Evolutionary conservation across 2,113 vertebrate genomes (phyloP), one percentile per base, ranked within the genome.

Genomic region (Forbesichthys agassizii): DNA sequence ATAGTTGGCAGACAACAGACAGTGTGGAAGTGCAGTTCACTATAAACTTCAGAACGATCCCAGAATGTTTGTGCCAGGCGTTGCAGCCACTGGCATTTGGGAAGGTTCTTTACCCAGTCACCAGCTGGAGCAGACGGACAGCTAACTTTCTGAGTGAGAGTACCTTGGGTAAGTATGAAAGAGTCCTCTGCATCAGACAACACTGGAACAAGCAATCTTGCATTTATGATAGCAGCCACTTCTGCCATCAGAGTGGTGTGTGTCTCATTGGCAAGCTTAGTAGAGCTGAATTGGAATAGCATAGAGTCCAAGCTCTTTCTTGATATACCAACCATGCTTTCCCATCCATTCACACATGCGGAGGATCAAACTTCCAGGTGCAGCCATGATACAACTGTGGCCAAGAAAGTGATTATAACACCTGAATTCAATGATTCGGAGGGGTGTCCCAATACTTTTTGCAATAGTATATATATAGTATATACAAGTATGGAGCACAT

Each of bases 161-260:
- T 71, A 12, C 69, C 54, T 3, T 57, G 64, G 11, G 58, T 78
- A 14, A 78, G 69, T 54, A 77, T 53, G 48, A 73, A 46, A 10
- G 52, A 51, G 36, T 72, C 61, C 11, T 57, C 61, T 11, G 70
- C 5, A 27, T 73, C 70, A 18, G 55, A 33, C 9, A 49, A 57
- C 48, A 78, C 70, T 5, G 14, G 51, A 33, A 20, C 20, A 20
- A 20, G 20, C 20, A 20, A 20, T 20, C 20, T 20, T 20, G 20
- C 20, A 20, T 20, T 49, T 42, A 8, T 56, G 47, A 20, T 20
- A 20, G 20, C 20, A 20, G 20, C 20, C 20, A 20, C 20, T 20
- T 20, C 20, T 13, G 69, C 36, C 59, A 72, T 66, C 13, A 77
- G 8, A 13, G 54, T 72, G 16, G 42, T 61, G 42, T 68, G 66